Conservation (phyloP, 2,797 vertebrate genomes). For the Thaleichthys pacificus region DNA sequence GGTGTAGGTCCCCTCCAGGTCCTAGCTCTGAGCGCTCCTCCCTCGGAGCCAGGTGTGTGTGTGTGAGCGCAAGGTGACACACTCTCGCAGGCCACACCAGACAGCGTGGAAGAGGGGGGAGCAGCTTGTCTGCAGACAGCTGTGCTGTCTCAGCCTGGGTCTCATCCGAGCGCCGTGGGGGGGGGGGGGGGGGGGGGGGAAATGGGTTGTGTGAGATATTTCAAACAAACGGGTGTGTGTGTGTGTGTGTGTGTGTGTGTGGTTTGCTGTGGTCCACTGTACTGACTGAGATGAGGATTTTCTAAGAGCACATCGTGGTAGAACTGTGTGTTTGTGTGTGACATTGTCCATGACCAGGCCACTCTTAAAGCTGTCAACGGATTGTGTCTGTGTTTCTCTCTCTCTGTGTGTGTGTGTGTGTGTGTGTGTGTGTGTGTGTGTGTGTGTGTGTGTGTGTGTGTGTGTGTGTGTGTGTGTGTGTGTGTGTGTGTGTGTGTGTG, state of each 20-base stretch:
- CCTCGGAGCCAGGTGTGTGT: too few species aligned
- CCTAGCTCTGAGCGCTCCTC: too few species aligned
- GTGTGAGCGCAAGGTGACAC: too few species aligned
- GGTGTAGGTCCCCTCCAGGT: too few species aligned
- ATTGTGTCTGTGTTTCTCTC: background rate
- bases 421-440: constrained; percentile 23
- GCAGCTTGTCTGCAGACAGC: background rate
- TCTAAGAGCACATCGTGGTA: background rate
- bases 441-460: constrained; percentile 17
- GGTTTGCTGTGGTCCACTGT: background rate
- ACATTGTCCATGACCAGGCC: constrained; percentile 35
- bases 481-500: constrained; percentile 21
- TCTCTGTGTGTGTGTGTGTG: constrained; percentile 22
- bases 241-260: background rate
- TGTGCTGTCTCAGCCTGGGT: background rate
- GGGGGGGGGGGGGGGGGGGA: too few species aligned
- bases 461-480: constrained; percentile 28
- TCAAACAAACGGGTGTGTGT: constrained; percentile 9
- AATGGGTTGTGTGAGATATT: constrained; percentile 1
- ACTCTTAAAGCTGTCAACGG: constrained; percentile 28
- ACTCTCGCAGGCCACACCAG: too few species aligned
- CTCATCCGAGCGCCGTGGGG: background rate
- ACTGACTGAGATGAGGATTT: constrained; percentile 2
- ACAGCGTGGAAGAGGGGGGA: too few species aligned
- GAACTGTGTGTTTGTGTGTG: constrained; percentile 3